Percentiles rank a stretch among this genome's conserved stretches.
Evolutionary conservation across 92 coral and sea anemone species (phyloP).

Genomic region (Hydrozoanthus gracilis): DNA sequence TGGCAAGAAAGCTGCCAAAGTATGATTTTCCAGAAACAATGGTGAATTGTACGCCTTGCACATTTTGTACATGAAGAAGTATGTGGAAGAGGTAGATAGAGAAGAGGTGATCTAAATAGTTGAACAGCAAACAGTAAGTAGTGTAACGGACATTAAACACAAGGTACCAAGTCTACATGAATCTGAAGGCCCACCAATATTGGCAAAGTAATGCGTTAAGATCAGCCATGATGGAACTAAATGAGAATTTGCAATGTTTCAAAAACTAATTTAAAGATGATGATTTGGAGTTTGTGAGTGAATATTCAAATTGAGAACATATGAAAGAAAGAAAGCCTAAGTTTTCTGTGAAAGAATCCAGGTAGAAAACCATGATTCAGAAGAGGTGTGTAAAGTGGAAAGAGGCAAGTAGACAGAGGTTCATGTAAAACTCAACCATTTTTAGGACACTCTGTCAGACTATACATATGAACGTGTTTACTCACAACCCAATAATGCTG

Average conservation of each 20-base stretch:
- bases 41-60: slow-evolving; percentile 41
- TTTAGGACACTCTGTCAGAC: slow-evolving; percentile 34
- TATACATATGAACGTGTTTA: slow-evolving; percentile 23
- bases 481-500: slow-evolving; percentile 27
- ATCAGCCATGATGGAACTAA: slow-evolving; percentile 35
- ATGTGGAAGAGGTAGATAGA: slow-evolving; percentile 34
- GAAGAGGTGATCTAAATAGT: slow-evolving; percentile 41
- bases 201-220: slow-evolving; percentile 52
- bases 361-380: slow-evolving; percentile 28
- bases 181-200: slow-evolving; percentile 35
- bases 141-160: slow-evolving; percentile 42
- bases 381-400: slow-evolving; percentile 44
- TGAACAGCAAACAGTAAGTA: slow-evolving; percentile 46
- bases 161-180: slow-evolving; percentile 44
- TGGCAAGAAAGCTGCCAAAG: slow-evolving; percentile 46
- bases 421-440: slow-evolving; percentile 33
- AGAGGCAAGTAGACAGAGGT: slow-evolving; percentile 34
- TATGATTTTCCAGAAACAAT: slow-evolving; percentile 39
- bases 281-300: slow-evolving; percentile 44
- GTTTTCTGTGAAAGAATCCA: slow-evolving; percentile 45
- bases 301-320: slow-evolving; percentile 44
- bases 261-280: slow-evolving; percentile 43
- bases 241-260: slow-evolving; percentile 38
- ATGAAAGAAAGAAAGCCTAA: slow-evolving; percentile 49
- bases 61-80: slow-evolving; percentile 41